Evolutionary conservation across 2,113 vertebrate species (phyloP), one percentile per base, ranked within the genome.

Genomic region (Misgurnus anguillicaudatus): DNA sequence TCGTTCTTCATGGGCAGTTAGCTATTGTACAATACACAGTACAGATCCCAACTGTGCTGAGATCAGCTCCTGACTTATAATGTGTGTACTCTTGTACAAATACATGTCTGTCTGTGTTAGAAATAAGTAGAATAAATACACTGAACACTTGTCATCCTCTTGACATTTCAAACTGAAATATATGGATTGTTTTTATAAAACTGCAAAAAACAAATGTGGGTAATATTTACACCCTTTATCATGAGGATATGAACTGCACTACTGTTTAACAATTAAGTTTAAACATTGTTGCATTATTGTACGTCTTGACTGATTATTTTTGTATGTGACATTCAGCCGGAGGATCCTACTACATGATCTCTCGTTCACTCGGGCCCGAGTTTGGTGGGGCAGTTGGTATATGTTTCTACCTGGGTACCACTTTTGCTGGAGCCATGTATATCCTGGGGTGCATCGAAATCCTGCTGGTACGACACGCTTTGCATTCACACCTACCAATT

Each of bases 311-410:
- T 78, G 39, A 73, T 11, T 11, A 42, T 80, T 55, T 82, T 55
- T 73, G 10, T 61, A 10, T 62, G 41, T 62, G 14, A 77, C 55
- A 72, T 71, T 48, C 92, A 99, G 98, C 98, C 82, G 98, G 98
- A 10, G 98, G 98, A 6, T 96, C 98, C 16, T 99, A 99, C 88
- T 99, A 99, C 90, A 99, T 99, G 98, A 99, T 99, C 87, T 99
- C 98, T 0, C 96, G 98, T 62, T 99, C 98, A 0, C 89, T 99
- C 87, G 97, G 98, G 65, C 98, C 98, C 0, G 98, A 99, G 90
- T 99, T 99, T 55, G 98, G 98, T 6, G 98, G 98, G 5, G 98
- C 98, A 0, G 98, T 99, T 72, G 98, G 98, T 39, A 98, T 99
- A 86, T 99, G 98, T 90, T 99, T 99, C 91, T 99, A 98, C 91